These are phyloP conservation scores for Drosophila sordidula DNA, from an alignment of 2,888 invertebrate species.

Conservation along the genomic window DNA sequence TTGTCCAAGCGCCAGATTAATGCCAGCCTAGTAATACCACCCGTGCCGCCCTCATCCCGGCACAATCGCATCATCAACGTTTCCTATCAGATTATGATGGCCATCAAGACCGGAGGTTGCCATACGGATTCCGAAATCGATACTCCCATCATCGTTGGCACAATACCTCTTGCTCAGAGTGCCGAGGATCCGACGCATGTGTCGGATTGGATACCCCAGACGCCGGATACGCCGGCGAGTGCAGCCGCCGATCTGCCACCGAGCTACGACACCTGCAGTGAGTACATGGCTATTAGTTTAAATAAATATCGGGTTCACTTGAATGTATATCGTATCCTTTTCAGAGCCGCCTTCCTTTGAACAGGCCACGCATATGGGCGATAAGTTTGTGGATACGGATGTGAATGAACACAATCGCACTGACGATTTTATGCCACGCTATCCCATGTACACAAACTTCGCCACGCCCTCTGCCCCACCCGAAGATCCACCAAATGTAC, in stretches of 20 bases:
- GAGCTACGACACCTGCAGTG: slow-evolving; percentile 70
- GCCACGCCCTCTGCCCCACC: slow-evolving; percentile 59
- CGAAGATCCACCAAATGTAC: slow-evolving; percentile 1
- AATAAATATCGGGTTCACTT: no score
- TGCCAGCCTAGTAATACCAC: slow-evolving; percentile 57
- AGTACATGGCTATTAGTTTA: slow-evolving; percentile 4
- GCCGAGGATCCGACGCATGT: slow-evolving; percentile 54
- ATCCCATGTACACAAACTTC: slow-evolving; percentile 78
- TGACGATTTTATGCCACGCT: slow-evolving; percentile 73
- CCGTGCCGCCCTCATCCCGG: slow-evolving; percentile 66
- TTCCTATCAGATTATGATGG: slow-evolving; percentile 46
- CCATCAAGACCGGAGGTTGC: slow-evolving; percentile 48
- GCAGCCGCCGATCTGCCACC: slow-evolving; percentile 66
- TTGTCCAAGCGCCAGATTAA: slow-evolving; percentile 56
- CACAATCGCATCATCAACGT: slow-evolving; percentile 53
- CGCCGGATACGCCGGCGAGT: slow-evolving; percentile 56
- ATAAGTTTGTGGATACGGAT: slow-evolving; percentile 67
- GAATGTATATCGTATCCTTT: neutral
- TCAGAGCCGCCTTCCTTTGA: slow-evolving; percentile 74
- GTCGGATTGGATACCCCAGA: slow-evolving; percentile 63
- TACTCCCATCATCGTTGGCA: slow-evolving; percentile 70
- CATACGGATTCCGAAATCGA: slow-evolving; percentile 48
- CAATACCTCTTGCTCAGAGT: slow-evolving; percentile 68
- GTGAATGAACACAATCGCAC: slow-evolving; percentile 62
- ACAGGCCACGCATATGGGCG: slow-evolving; percentile 62